A percentile compares a stretch with the other conserved stretches of the same genome.
Evolutionary conservation across 2,113 vertebrate genomes (phyloP).

Genomic region (Triplophysa dalaica): DNA sequence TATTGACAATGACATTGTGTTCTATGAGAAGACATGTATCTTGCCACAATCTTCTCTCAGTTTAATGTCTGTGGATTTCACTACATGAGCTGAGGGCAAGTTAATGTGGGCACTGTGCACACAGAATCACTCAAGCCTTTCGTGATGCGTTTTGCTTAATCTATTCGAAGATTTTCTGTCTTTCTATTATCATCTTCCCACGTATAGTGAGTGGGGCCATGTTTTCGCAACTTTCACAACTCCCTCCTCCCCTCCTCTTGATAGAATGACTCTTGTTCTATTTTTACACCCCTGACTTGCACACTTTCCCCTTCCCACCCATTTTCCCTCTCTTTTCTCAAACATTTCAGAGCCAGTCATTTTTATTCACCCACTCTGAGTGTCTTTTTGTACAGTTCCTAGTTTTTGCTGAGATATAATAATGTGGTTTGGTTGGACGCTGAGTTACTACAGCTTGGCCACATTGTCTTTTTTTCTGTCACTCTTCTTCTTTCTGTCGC

Average conservation of each 20-base stretch:
- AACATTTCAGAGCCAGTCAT: constrained; percentile 43
- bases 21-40: constrained; percentile 42
- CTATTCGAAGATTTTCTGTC: constrained; percentile 33
- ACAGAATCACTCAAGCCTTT: not conserved
- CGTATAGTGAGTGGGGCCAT: constrained; percentile 65
- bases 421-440: constrained; percentile 37
- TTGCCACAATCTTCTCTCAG: constrained; percentile 39
- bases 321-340: constrained; percentile 56
- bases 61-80: not conserved
- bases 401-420: constrained; percentile 41
- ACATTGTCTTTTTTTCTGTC: not conserved
- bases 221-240: constrained; percentile 67
- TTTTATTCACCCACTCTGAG: constrained; percentile 12
- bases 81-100: not conserved
- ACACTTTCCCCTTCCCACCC: constrained; percentile 70
- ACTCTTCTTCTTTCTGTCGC: not conserved
- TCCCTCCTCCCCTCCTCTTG: constrained; percentile 57
- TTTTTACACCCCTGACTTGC: constrained; percentile 73
- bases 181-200: constrained; percentile 52
- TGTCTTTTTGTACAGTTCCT: constrained; percentile 41
- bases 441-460: constrained; percentile 50
- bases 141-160: constrained; percentile 21
- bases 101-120: not conserved
- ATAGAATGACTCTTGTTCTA: constrained; percentile 75
- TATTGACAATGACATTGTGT: constrained; percentile 57